Conservation (phyloP, 2,888 invertebrate species). For the Glomeris marginata region DNA sequence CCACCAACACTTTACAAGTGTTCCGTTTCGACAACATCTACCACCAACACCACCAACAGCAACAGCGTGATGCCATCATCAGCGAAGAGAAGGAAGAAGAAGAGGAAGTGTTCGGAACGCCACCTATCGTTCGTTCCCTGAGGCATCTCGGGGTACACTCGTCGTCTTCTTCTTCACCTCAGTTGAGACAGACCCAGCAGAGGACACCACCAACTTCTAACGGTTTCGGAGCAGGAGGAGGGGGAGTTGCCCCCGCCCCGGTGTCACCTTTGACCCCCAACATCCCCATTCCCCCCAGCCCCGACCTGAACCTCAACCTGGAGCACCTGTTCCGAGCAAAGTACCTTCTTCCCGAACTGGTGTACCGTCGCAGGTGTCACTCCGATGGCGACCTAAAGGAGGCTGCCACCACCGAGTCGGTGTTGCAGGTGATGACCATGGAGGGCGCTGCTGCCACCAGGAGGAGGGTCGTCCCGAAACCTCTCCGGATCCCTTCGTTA, state of each 20-base stretch:
- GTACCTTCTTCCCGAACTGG: conserved; percentile 38
- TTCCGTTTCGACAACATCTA: conserved; percentile 38
- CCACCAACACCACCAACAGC: conserved; percentile 24
- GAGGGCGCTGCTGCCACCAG: conserved; percentile 17
- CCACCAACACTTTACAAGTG: conserved; percentile 21
- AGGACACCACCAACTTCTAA: too few species aligned
- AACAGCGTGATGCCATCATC: conserved; percentile 17
- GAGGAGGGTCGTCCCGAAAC: conserved; percentile 22
- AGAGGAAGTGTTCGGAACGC: conserved; percentile 41
- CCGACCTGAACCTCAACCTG: conserved; percentile 15
- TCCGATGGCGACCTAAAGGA: conserved; percentile 48
- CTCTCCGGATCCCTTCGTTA: conserved; percentile 23
- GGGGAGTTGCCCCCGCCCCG: conserved; percentile 19
- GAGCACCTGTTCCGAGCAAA: conserved; percentile 18
- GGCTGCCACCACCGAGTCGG: conserved; percentile 18
- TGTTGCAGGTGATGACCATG: not conserved
- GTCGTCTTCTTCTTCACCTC: conserved; percentile 10
- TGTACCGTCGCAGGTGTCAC: conserved; percentile 43
- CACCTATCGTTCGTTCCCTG: conserved; percentile 40
- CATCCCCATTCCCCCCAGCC: conserved; percentile 19
- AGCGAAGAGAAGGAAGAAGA: conserved; percentile 29
- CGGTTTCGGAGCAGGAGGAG: not conserved
- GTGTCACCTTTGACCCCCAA: conserved; percentile 20
- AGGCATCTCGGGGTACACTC: conserved; percentile 25
- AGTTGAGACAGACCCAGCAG: not conserved